A percentile compares a stretch with the other conserved stretches of the same genome.
phyloP scores from a whole-genome alignment of 2,797 vertebrate genomes.

The Apogon hyalosoma region DNA sequence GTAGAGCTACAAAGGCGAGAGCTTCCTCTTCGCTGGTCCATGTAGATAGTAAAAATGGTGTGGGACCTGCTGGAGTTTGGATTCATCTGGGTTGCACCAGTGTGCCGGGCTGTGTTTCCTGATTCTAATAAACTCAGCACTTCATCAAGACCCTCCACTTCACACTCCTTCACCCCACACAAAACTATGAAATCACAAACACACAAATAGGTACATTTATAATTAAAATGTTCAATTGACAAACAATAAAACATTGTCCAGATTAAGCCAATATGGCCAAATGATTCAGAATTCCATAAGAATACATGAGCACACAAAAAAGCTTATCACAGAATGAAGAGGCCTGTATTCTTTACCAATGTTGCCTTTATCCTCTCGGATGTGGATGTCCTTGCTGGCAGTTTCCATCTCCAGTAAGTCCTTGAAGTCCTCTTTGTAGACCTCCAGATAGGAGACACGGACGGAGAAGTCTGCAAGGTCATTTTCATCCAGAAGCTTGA shows the following conservation, averaged over 20 bases:
- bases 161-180: conserved; percentile 93
- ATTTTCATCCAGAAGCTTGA: conserved; percentile 96
- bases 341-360: conserved; percentile 83
- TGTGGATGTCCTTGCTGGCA: conserved; percentile 95
- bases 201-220: conserved; percentile 9
- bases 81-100: conserved; percentile 94
- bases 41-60: conserved; percentile 93
- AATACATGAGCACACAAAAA: not conserved
- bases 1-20: conserved; percentile 75
- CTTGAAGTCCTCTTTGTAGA: conserved; percentile 97
- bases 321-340: not conserved
- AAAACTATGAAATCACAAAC: conserved; percentile 84
- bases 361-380: conserved; percentile 95
- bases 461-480: conserved; percentile 93
- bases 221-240: conserved; percentile 11
- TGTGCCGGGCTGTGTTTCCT: conserved; percentile 95
- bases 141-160: conserved; percentile 96
- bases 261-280: not conserved
- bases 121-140: conserved; percentile 96
- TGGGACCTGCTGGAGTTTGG: conserved; percentile 95
- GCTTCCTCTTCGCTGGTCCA: conserved; percentile 92
- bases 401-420: conserved; percentile 96
- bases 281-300: not conserved
- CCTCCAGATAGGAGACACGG: conserved; percentile 94
- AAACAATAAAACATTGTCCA: conserved; percentile 1